These are phyloP conservation scores for Pterois miles DNA, from an alignment of 2,797 vertebrate species.

Conservation along the genomic window DNA sequence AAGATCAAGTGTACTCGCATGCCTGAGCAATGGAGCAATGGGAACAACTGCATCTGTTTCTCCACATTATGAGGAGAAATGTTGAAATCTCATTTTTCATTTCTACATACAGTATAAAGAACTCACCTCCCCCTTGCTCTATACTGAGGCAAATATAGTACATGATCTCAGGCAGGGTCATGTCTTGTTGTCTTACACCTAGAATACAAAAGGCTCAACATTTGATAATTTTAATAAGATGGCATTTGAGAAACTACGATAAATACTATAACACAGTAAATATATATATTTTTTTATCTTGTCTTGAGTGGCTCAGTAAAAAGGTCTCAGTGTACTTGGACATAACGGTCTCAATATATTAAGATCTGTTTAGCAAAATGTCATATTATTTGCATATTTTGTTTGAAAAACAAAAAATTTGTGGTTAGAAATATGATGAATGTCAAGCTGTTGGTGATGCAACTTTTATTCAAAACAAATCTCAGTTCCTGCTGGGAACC, in stretches of 20 bases:
- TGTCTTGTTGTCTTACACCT: neutral
- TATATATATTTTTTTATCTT: neutral
- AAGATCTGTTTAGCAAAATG: neutral
- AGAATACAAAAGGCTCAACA: neutral
- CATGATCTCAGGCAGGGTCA: neutral
- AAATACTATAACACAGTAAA: neutral
- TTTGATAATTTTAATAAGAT: neutral
- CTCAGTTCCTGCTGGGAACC: neutral
- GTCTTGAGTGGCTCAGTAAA: neutral
- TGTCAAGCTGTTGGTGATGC: neutral
- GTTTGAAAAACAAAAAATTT: neutral
- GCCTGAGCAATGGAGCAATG: neutral
- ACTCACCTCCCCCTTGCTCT: neutral
- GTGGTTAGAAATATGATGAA: neutral
- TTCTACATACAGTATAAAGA: neutral
- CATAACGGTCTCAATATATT: neutral
- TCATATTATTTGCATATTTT: neutral
- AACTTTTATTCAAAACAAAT: neutral
- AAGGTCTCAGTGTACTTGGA: neutral
- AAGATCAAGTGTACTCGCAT: neutral
- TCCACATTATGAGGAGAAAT: neutral
- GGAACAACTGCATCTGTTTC: conserved; percentile 7
- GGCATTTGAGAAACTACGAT: neutral
- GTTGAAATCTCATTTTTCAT: conserved; percentile 8
- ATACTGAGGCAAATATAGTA: neutral